Percentiles rank a stretch among this genome's conserved stretches.
These are phyloP conservation scores for Oryctolagus cuniculus DNA, from an alignment of 2,113 vertebrate genomes.

Conservation along the genomic window mOryCun1.1 NC_091442.1:1894001-1894500, in stretches of 20 bases:
- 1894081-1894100: background rate
- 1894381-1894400: fast-evolving
- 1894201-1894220: background rate
- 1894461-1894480: background rate
- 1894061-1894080: too few species aligned
- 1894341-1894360: too few species aligned
- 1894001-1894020: background rate
- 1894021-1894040: background rate
- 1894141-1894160: background rate
- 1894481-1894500: background rate
- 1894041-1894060: background rate
- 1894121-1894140: background rate
- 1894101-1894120: background rate
- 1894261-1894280: too few species aligned
- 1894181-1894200: background rate
- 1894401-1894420: too few species aligned
- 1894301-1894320: too few species aligned
- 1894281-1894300: too few species aligned
- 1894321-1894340: too few species aligned
- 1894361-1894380: background rate
- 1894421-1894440: too few species aligned
- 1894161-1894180: too few species aligned
- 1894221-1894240: background rate
- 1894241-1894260: background rate
- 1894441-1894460: too few species aligned